Base-by-base conservation (phyloP, 1,140 invertebrate species). In the Augochlora pura region DNA sequence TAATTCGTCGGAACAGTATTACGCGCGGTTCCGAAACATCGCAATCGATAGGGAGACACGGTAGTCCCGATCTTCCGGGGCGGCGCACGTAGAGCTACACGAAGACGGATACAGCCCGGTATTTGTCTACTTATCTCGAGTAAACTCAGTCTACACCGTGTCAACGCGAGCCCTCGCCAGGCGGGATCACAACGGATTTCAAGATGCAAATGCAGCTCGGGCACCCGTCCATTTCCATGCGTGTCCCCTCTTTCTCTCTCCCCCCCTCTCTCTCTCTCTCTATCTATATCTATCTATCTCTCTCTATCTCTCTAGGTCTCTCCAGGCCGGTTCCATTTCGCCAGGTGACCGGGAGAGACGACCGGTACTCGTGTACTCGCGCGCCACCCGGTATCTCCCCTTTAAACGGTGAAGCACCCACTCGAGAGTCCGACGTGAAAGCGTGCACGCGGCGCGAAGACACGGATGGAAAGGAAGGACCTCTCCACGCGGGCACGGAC, bases 91-190 rank as follows among this genome's bases (percentile, higher is more conserved):
- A 85, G 52, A 32, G n/a, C 75, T 82, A 82, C 83, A 73, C 64
- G 83, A 60, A 75, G 68, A 52, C 74, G 71, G 66, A 80, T 76
- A 80, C 67, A 73, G 25, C 39, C 10, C 39, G 65, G 83, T 86
- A 86, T 86, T 86, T 86, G 84, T 86, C 81, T 82, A 82, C 84
- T 86, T 86, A 86, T 85, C 84, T 85, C 71, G 76, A 73, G 84
- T 76, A 85, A 86, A 86, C 82, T 86, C 84, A 69, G 77, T 85
- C 78, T 82, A 82, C 83, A 73, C 54, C 72, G 76, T 85, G 84
- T 86, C 80, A 86, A 85, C 84, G 80, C 73, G 54, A 64, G 75
- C 83, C 67, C 84, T 78, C 49, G 46, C 27, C 60, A 62, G 16
- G 16, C 39, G 46, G 85, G 77, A 85, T 86, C 84, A 86, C 80